phyloP scores from a whole-genome alignment of 2,113 vertebrate species.

The Sus scrofa region DNA sequence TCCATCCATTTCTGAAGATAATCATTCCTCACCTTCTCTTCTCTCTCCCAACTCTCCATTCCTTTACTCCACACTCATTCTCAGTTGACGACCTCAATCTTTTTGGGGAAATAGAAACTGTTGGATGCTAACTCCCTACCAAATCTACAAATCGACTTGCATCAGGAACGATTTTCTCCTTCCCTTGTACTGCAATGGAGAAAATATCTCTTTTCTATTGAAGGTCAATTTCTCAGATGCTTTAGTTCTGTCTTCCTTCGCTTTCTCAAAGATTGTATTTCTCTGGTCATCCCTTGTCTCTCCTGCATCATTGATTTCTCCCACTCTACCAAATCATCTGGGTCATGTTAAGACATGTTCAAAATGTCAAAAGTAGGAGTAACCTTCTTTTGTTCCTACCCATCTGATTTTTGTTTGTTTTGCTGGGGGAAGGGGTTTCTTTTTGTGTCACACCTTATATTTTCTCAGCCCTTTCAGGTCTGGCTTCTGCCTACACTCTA shows the following conservation, averaged over 20 bases:
- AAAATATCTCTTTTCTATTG: neutral
- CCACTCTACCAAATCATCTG: neutral
- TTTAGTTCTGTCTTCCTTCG: neutral
- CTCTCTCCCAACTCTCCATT: neutral
- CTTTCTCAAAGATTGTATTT: slow-evolving; percentile 7
- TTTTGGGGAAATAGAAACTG: neutral
- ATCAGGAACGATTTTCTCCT: neutral
- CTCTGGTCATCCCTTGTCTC: neutral
- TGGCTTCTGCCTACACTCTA: neutral
- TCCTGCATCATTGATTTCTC: neutral
- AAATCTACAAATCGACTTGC: neutral
- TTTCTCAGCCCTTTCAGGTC: neutral
- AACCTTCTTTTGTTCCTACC: neutral
- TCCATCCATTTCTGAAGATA: neutral
- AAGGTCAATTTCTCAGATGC: neutral
- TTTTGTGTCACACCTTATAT: neutral
- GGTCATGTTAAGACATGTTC: neutral
- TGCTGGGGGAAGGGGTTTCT: neutral
- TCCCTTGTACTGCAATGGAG: neutral
- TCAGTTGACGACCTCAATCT: neutral
- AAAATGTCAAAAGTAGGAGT: neutral
- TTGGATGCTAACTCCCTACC: neutral
- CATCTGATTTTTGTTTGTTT: neutral
- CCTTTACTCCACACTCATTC: neutral
- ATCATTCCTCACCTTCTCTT: neutral